Conservation (phyloP, 23 tunicate genomes). For the Halocynthia aurantium region DNA sequence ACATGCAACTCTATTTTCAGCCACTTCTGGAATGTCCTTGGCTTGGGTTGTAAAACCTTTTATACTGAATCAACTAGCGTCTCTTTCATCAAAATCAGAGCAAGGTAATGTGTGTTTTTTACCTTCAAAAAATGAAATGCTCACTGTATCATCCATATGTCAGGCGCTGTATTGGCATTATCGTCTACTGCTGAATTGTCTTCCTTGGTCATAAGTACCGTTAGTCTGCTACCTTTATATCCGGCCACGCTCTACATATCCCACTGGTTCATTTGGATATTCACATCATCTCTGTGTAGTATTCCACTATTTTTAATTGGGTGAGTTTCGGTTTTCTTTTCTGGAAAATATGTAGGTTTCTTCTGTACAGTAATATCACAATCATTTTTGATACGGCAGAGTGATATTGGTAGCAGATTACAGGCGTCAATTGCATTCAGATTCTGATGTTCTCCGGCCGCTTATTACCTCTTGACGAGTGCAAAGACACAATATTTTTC, state of each 20-base stretch:
- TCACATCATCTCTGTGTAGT: slow-evolving; percentile 38
- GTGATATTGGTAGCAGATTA: too few species aligned
- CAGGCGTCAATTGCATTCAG: too few species aligned
- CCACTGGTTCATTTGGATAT: slow-evolving; percentile 70
- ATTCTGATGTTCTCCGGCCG: too few species aligned
- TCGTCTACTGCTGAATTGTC: slow-evolving; percentile 55
- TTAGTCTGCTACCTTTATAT: slow-evolving; percentile 40
- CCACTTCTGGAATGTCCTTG: slow-evolving; percentile 27
- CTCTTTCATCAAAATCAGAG: slow-evolving; percentile 55
- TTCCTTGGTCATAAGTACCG: slow-evolving; percentile 44
- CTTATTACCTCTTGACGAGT: too few species aligned
- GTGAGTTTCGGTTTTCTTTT: slow-evolving; percentile 28
- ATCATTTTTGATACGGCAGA: too few species aligned
- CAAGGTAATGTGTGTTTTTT: slow-evolving; percentile 28
- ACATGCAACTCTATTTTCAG: slow-evolving; percentile 5
- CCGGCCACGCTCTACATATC: slow-evolving; percentile 45
- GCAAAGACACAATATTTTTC: too few species aligned
- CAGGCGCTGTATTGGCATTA: slow-evolving; percentile 80
- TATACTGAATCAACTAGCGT: slow-evolving; percentile 55
- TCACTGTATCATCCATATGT: background rate
- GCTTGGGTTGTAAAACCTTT: slow-evolving; percentile 40
- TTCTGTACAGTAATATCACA: too few species aligned
- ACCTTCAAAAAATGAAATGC: too few species aligned
- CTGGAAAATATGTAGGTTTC: too few species aligned
- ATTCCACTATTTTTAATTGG: slow-evolving; percentile 34